Evolutionary conservation across 2,113 vertebrate species (phyloP), one percentile per base, ranked within the genome.

Genomic region (Rana temporaria): DNA sequence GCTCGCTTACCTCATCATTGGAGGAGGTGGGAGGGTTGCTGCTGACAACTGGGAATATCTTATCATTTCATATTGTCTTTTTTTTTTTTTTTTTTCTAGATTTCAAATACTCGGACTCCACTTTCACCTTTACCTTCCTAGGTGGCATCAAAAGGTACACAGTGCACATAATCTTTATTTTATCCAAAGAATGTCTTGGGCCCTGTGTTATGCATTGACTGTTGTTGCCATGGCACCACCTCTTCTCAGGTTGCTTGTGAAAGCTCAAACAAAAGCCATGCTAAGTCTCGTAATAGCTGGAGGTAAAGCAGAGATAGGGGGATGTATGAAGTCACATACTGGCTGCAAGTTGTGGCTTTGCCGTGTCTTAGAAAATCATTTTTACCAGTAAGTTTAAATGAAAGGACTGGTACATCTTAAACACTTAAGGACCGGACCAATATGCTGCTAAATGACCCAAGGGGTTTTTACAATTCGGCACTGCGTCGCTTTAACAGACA

Each of bases 61-160:
- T 3, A 18, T 55, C 7, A 34, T 30, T 52, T 16, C 15, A 17
- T 64, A 0, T 66, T 86, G 24, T n/a, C 12, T 26, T 12, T 52
- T 22, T 22, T 24, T 78, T 8, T 17, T 7, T 11, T 89, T 84
- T 87, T 88, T 90, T 71, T 94, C 88, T 90, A 96, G 96, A 97
- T 95, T 97, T 96, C 92, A 93, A 94, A 90, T 96, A 94, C 86
- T 91, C 94, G 20, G 96, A 96, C 90, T 94, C 95, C 91, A 96
- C 95, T 77, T 97, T 96, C 88, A 95, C 96, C 80, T 97, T 96
- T 89, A 95, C 95, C 85, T 96, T 94, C 85, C 85, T 88, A 14
- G 95, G 95, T 88, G 95, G 95, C 92, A 88, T 92, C 87, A 96
- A 92, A 95, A 96, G 96, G 96, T 96, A 95, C 86, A 48, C 42